Evolutionary conservation across 2,888 invertebrate genomes (phyloP).

Genomic region (Sarcophaga variegata): DNA sequence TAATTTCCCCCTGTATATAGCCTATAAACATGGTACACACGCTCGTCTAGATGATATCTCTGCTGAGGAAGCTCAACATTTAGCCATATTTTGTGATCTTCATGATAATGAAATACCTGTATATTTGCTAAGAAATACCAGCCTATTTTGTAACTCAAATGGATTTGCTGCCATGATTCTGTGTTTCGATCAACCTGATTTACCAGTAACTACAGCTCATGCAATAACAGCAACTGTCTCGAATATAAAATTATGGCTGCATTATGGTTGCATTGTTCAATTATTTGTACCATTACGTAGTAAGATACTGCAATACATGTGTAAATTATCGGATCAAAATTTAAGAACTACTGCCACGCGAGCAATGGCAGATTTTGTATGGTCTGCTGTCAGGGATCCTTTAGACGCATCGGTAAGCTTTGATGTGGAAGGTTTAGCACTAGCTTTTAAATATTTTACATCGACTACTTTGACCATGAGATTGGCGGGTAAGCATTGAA

Average conservation of each 20-base stretch:
- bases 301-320: constrained; percentile 95
- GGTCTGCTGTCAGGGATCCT: constrained; percentile 97
- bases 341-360: constrained; percentile 93
- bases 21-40: constrained; percentile 92
- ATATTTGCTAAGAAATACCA: constrained; percentile 94
- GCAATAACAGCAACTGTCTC: constrained; percentile 95
- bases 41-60: constrained; percentile 91
- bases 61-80: constrained; percentile 88
- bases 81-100: constrained; percentile 89
- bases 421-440: constrained; percentile 94
- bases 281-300: constrained; percentile 93
- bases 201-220: constrained; percentile 95
- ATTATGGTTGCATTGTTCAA: constrained; percentile 94
- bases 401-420: constrained; percentile 92
- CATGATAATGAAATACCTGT: constrained; percentile 97
- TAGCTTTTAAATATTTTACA: constrained; percentile 98
- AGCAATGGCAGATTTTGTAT: constrained; percentile 98
- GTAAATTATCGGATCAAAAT: constrained; percentile 95
- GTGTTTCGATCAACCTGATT: constrained; percentile 90
- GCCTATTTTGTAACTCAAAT: constrained; percentile 94
- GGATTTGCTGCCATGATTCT: constrained; percentile 93
- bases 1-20: constrained; percentile 94
- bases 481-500: constrained; percentile 86
- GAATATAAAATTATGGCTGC: constrained; percentile 96
- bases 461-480: constrained; percentile 97